A percentile compares a stretch with the other conserved stretches of the same genome.
Conservation (phyloP, 2,888 invertebrate genomes). For the Vandiemenella viatica region DNA sequence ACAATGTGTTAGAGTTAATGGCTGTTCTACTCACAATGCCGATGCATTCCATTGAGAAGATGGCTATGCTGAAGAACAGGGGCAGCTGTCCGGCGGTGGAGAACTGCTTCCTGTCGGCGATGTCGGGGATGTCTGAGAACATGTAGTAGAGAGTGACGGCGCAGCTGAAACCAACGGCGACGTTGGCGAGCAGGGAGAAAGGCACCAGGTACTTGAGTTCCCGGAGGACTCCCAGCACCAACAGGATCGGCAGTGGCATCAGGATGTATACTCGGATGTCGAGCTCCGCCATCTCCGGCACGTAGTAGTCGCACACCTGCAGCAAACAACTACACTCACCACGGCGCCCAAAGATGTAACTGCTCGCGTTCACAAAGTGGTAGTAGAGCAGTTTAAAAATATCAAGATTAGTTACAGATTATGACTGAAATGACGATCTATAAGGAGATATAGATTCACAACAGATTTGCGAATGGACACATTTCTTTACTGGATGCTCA, state of each 20-base stretch:
- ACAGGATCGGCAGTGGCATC: slow-evolving; percentile 50
- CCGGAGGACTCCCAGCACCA: slow-evolving; percentile 59
- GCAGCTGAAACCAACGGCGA: slow-evolving; percentile 72
- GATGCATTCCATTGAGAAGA: slow-evolving; percentile 80
- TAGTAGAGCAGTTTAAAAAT: too few relatives aligned
- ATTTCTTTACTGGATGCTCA: too few relatives aligned
- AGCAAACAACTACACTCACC: too few relatives aligned
- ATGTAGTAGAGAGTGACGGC: slow-evolving; percentile 80
- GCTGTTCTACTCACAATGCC: slow-evolving; percentile 38
- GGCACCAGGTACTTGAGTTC: slow-evolving; percentile 82
- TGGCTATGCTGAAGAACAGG: slow-evolving; percentile 83
- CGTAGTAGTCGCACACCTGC: too few relatives aligned
- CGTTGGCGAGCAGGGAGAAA: slow-evolving; percentile 85
- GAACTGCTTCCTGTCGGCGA: slow-evolving; percentile 29
- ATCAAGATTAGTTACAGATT: too few relatives aligned
- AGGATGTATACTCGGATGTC: slow-evolving; percentile 46
- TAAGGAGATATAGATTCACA: too few relatives aligned
- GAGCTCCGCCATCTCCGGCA: too few relatives aligned
- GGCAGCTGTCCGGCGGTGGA: slow-evolving; percentile 48
- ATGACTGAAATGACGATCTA: too few relatives aligned
- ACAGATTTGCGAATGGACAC: too few relatives aligned
- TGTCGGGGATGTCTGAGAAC: slow-evolving; percentile 51
- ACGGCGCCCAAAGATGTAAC: too few relatives aligned
- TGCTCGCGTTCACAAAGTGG: too few relatives aligned
- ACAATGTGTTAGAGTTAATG: too few relatives aligned